A percentile compares a stretch with the other conserved stretches of the same genome.
Conservation (phyloP, 1,140 invertebrate genomes). For the Platyscapa corneri region DNA sequence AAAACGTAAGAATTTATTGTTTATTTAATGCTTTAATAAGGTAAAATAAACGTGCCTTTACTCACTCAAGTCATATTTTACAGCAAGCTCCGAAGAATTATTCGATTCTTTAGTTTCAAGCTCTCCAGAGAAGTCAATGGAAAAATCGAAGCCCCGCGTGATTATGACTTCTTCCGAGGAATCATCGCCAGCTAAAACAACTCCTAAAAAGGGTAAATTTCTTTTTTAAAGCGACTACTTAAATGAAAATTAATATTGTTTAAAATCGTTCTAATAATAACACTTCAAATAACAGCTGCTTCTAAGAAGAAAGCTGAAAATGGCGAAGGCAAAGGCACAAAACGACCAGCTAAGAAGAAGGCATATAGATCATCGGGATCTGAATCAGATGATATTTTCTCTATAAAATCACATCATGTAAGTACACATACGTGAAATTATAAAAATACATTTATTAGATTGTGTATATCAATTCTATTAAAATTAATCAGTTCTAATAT, state of each 20-base stretch:
- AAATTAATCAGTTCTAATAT: no score
- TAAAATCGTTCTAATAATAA: no score
- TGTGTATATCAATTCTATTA: no score
- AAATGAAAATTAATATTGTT: no score
- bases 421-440: conserved; percentile 25
- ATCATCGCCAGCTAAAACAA: conserved; percentile 57
- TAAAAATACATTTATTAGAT: no score
- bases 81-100: conserved; percentile 69
- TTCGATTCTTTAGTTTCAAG: conserved; percentile 70
- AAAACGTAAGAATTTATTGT: conserved; percentile 60
- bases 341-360: conserved; percentile 63
- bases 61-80: background rate
- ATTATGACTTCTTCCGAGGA: conserved; percentile 61
- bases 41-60: background rate
- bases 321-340: conserved; percentile 56
- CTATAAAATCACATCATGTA: conserved; percentile 56
- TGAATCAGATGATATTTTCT: conserved; percentile 62
- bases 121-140: conserved; percentile 57
- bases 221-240: no score
- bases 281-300: conserved; percentile 53
- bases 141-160: conserved; percentile 46
- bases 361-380: conserved; percentile 58
- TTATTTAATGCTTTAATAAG: conserved; percentile 1
- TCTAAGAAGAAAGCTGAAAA: conserved; percentile 67
- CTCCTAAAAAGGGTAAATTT: conserved; percentile 61